Evolutionary conservation across 2,888 invertebrate species (phyloP).

Genomic region (Anoplius nigerrimus): DNA sequence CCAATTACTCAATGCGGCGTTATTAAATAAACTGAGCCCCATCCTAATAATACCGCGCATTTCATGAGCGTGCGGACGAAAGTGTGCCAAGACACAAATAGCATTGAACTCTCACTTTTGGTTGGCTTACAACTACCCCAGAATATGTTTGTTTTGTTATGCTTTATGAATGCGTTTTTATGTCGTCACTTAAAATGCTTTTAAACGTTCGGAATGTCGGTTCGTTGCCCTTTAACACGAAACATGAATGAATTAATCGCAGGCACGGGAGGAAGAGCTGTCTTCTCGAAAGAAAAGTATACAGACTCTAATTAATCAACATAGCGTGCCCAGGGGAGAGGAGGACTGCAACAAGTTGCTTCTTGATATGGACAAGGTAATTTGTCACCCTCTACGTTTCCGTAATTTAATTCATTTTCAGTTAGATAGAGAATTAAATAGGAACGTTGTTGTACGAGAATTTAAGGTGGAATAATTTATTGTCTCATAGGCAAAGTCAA

Average conservation of each 20-base stretch:
- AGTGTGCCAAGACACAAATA: constrained; percentile 63
- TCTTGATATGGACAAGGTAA: constrained; percentile 74
- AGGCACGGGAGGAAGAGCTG: constrained; percentile 81
- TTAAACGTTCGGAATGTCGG: background rate
- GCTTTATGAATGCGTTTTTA: background rate
- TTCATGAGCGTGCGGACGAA: constrained; percentile 51
- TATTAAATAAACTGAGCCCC: constrained; percentile 53
- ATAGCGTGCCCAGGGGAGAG: constrained; percentile 61
- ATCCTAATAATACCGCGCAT: constrained; percentile 59
- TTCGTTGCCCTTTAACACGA: background rate
- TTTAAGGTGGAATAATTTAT: background rate
- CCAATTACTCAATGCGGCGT: constrained; percentile 48
- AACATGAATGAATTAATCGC: constrained; percentile 33
- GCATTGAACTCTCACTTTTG: constrained; percentile 55
- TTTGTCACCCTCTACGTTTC: background rate
- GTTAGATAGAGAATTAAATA: constrained; percentile 10
- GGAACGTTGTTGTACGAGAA: too few relatives aligned
- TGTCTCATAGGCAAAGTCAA: constrained; percentile 73
- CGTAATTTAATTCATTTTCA: background rate
- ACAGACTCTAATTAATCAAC: constrained; percentile 73
- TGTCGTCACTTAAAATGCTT: background rate
- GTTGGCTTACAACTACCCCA: constrained; percentile 24
- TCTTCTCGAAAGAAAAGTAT: constrained; percentile 75
- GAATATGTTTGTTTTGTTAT: constrained; percentile 11
- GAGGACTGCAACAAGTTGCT: constrained; percentile 66